A percentile compares a stretch with the other conserved stretches of the same genome.
Conservation (phyloP, 2,888 invertebrate species). For the Tortricodes alternella region DNA sequence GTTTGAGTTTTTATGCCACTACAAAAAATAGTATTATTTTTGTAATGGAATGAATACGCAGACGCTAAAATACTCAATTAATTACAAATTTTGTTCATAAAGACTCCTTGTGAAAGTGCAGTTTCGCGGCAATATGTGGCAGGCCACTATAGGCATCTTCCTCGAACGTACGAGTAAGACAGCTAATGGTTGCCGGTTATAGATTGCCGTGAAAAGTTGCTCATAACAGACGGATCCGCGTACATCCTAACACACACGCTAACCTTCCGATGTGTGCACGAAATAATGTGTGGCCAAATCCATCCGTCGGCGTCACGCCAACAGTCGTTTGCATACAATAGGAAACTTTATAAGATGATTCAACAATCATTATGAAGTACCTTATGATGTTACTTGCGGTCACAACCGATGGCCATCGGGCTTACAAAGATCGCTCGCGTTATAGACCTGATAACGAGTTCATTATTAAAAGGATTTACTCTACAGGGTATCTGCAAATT, state of each 20-base stretch:
- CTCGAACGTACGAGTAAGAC: too few relatives aligned
- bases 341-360: conserved; percentile 41
- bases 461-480: background rate
- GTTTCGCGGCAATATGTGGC: too few relatives aligned
- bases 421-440: conserved; percentile 23
- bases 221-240: background rate
- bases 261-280: conserved; percentile 19
- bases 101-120: too few relatives aligned
- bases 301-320: conserved; percentile 35
- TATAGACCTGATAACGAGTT: conserved; percentile 2
- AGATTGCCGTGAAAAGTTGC: background rate
- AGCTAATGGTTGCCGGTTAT: too few relatives aligned
- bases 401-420: conserved; percentile 19
- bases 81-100: too few relatives aligned
- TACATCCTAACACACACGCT: background rate
- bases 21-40: too few relatives aligned
- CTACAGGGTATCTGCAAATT: conserved; percentile 14
- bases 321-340: conserved; percentile 44
- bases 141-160: too few relatives aligned
- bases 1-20: too few relatives aligned
- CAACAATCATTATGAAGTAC: conserved; percentile 38
- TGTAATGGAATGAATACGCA: too few relatives aligned
- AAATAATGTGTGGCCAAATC: conserved; percentile 38
- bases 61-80: too few relatives aligned
- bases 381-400: conserved; percentile 25